Evolutionary conservation across 2,113 vertebrate species (phyloP), one percentile per base, ranked within the genome.

Genomic region (Hymenochirus boettgeri): DNA sequence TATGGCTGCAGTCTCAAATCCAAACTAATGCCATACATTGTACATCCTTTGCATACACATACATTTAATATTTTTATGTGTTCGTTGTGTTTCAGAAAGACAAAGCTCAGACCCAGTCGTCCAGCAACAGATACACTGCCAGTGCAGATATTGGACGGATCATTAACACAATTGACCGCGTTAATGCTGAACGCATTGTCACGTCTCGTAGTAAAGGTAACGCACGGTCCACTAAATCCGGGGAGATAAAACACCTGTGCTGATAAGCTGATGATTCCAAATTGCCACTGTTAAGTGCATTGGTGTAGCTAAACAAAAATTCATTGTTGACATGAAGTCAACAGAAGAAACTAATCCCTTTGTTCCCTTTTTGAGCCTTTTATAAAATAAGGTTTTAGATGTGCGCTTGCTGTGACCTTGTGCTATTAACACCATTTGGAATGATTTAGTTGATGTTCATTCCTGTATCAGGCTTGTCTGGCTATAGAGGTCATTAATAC

Each of bases 401-500:
- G 54, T 9, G 9, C 5, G 23, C 7, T 55, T 31, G n/a, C 18
- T 21, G 15, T 33, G 18, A 55, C 53, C 25, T 19, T 31, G 53
- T 31, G 17, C 11, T 55, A 31, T 13, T 55, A 26, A 53, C 51
- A n/a, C 12, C 6, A 17, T n/a, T n/a, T 27, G 24, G 17, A 31
- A 55, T 55, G 27, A 31, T 55, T 31, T 55, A 55, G 53, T 17
- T 33, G 53, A 55, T 31, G 26, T 12, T n/a, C 19, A 31, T 18
- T 15, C 11, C 23, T 55, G 26, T 55, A 18, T 18, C 53, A 31
- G 27, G 53, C 7, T 55, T 31, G 31, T 55, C n/a, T 31, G 17
- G 53, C 19, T 31, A 55, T 25, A 53, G 24, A 24, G 22, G 50
- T 26, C 24, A 53, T 53, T 53, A 53, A 53, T 53, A 53, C 25